Percentiles rank a stretch among this genome's conserved stretches.
phyloP scores from a whole-genome alignment of 2,888 invertebrate species.

The Calliphora vomitoria region DNA sequence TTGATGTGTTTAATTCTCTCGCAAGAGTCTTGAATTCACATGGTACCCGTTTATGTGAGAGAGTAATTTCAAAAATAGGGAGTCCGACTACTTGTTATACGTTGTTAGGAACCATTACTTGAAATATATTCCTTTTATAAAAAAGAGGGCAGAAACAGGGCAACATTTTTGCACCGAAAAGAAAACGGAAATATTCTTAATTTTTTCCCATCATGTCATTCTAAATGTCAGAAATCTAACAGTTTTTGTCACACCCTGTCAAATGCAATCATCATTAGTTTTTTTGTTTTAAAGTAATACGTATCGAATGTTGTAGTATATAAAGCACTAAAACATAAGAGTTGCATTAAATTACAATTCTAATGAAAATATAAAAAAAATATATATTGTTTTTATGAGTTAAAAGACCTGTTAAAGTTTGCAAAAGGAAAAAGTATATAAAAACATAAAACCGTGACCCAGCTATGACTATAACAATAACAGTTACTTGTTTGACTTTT shows the following conservation, averaged over 20 bases:
- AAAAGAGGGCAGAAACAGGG: too few species aligned
- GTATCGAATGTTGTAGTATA: constrained; percentile 45
- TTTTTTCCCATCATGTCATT: background rate
- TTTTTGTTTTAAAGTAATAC: constrained; percentile 29
- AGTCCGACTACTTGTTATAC: too few species aligned
- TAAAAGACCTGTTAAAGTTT: constrained; percentile 47
- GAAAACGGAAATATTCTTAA: too few species aligned
- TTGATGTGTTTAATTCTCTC: too few species aligned
- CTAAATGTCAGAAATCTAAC: background rate
- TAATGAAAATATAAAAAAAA: constrained; percentile 63
- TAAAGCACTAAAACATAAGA: constrained; percentile 60
- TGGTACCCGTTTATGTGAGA: too few species aligned
- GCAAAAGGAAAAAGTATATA: constrained; percentile 49
- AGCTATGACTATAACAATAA: constrained; percentile 72
- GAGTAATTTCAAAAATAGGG: too few species aligned
- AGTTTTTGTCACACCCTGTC: constrained; percentile 33
- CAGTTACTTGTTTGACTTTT: constrained; percentile 51
- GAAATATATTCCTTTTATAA: too few species aligned
- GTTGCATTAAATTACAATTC: constrained; percentile 71
- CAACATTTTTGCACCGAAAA: too few species aligned
- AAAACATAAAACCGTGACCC: constrained; percentile 74
- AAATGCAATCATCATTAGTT: constrained; percentile 47
- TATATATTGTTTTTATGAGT: constrained; percentile 51
- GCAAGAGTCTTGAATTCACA: too few species aligned
- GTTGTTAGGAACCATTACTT: too few species aligned